Evolutionary conservation across 2,888 invertebrate genomes (phyloP).

Genomic region (Baronia brevicornis): DNA sequence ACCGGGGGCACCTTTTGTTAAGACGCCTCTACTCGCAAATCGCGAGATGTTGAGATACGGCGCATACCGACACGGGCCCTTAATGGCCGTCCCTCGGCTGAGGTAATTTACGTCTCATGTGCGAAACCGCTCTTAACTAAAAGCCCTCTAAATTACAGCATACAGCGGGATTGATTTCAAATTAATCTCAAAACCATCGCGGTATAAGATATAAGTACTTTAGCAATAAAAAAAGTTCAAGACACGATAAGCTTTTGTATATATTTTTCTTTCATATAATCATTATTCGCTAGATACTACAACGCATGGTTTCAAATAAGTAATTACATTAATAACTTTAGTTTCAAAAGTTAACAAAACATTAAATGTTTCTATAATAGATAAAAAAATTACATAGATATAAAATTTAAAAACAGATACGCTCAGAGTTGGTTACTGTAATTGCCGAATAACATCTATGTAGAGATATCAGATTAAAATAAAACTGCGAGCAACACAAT

Average conservation of each 20-base stretch:
- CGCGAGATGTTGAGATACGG: conserved; percentile 67
- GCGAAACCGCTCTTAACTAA: conserved; percentile 71
- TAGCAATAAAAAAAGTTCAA: no score
- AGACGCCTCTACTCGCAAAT: conserved; percentile 60
- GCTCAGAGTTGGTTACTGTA: no score
- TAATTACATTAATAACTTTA: no score
- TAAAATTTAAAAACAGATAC: no score
- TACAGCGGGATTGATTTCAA: conserved; percentile 64
- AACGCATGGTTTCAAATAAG: no score
- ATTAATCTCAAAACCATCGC: conserved; percentile 55
- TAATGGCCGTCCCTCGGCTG: conserved; percentile 63
- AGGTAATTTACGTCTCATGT: conserved; percentile 72
- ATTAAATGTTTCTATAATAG: no score
- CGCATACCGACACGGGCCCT: conserved; percentile 60
- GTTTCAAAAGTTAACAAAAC: no score
- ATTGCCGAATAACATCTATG: conserved; percentile 22
- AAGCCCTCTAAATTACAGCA: conserved; percentile 68
- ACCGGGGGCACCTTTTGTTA: conserved; percentile 67
- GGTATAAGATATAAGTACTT: no score
- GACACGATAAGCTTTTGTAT: no score
- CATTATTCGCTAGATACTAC: no score
- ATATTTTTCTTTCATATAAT: no score
- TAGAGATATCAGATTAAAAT: conserved; percentile 19
- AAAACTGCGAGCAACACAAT: conserved; percentile 32
- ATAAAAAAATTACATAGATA: no score